Base-by-base conservation (phyloP, 2,113 vertebrate genomes). In the Crotalus viridis region DNA sequence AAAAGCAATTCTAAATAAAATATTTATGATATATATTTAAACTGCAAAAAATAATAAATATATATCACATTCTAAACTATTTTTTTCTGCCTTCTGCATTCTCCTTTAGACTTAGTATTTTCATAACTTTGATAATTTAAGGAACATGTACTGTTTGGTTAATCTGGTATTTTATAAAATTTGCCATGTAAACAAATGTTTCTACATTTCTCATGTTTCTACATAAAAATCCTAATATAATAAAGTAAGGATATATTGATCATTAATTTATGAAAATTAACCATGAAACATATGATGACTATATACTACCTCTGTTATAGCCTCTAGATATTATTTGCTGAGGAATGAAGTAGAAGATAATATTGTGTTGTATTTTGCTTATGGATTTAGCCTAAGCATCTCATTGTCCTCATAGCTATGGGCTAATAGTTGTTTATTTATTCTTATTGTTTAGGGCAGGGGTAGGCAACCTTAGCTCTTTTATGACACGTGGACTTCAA, bases 11-110 rank as follows among this genome's bases (percentile, higher is more conserved):
- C 89, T 26, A 81, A 89, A 89, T 85, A 92, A 81, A 89, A 89
- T 85, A 92, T 59, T 89, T 89, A 92, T 92, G 26, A 56, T 26
- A 89, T 89, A 33, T 69, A 92, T 92, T 92, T 92, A 89, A 89
- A 43, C 39, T 85, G 39, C 55, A 89, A 86, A 57, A 89, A 56
- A 46, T 64, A 74, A 89, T 92, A 92, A 89, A 92, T 57, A 17
- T 61, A 19, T 39, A 69, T 33, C 59, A 74, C 87, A 89, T 92
- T 52, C 43, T 92, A 89, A 89, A 61, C 26, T 19, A 56, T 54
- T 81, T 13, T 51, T 10, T 55, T 64, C n/a, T 89, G 91, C 3
- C 54, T 91, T 86, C 57, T 74, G 8, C 56, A 56, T 92, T 69
- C 15, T 89, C 33, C 21, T 9, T 74, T 43, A 24, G 13, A 46